Evolutionary conservation across 2,888 invertebrate genomes (phyloP), one percentile per base, ranked within the genome.

Genomic region (Atrina japonica): DNA sequence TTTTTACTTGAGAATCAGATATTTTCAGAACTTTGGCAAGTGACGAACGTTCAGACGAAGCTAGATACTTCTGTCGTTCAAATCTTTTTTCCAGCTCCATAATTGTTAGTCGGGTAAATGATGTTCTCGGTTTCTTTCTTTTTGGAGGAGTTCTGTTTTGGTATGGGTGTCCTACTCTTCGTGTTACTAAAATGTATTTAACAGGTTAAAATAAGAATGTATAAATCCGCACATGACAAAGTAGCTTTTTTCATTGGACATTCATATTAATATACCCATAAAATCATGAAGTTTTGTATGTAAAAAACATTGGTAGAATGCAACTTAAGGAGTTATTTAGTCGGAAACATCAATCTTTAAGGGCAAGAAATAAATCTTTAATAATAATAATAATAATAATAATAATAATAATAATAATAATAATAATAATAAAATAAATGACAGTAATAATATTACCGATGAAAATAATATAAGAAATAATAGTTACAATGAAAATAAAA

Each of bases 101-200:
- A 45, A 92, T 90, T 77, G 91, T 98, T 80, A 97, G 94, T 82
- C 99, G 93, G 0, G 98, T 98, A 92, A 99, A 99, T 7, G 98
- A 98, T 7, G 99, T 99, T 71, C 99, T 92, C 0, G 99, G 99
- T 92, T 99, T 99, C 95, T 99, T 99, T 88, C 98, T 93, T 91
- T 99, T 98, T 1, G 99, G 98, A 0, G 98, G 98, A 30, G 98
- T 98, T 87, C 99, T 93, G 92, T 98, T 98, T 92, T 99, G 98
- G 92, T 99, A 99, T 0, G 99, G 99, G 91, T 99, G 99, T 0
- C 99, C 99, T 89, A 98, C 97, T 88, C 99, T 94, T 90, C 98
- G 80, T 30, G 70, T 56, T 25, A 66, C 60, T 71, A n/a, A n/a
- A 53, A 58, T 7, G 18, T n/a, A n/a, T 23, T 60, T 43, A 25